phyloP scores from a whole-genome alignment of 1,140 invertebrate genomes.

The Hirudo medicinalis region DNA sequence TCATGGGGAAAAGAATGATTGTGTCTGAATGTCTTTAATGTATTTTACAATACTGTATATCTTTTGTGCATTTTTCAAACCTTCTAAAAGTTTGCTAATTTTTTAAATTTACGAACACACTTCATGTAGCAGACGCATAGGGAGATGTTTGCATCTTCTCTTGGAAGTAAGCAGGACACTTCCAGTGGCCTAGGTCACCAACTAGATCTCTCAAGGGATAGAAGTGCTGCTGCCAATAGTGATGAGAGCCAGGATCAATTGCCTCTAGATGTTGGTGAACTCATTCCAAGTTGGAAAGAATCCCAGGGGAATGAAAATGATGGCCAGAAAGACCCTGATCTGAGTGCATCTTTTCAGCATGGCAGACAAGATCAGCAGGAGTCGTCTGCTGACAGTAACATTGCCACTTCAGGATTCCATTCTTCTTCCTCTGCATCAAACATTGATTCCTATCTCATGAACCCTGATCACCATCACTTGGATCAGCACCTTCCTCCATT shows the following conservation, averaged over 20 bases:
- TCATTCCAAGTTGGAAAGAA: no score
- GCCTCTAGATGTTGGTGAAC: not conserved
- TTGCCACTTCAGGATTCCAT: no score
- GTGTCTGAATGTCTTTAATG: not conserved
- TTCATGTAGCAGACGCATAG: not conserved
- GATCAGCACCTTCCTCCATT: no score
- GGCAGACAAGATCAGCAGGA: no score
- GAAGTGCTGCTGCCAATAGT: not conserved
- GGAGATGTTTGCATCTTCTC: constrained; percentile 1
- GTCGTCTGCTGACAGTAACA: no score
- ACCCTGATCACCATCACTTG: no score
- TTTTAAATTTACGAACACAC: not conserved
- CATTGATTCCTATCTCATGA: no score
- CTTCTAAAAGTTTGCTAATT: not conserved
- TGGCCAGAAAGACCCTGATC: no score
- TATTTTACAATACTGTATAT: not conserved
- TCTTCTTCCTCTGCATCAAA: no score
- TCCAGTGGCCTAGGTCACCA: not conserved
- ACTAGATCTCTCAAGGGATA: no score
- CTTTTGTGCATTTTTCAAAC: not conserved
- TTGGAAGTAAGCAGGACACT: not conserved
- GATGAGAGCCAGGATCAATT: not conserved
- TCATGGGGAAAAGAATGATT: not conserved
- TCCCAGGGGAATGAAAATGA: no score
- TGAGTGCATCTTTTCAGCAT: no score